Conservation (phyloP, 2,797 vertebrate species). For the Leucoraja ocellata region DNA sequence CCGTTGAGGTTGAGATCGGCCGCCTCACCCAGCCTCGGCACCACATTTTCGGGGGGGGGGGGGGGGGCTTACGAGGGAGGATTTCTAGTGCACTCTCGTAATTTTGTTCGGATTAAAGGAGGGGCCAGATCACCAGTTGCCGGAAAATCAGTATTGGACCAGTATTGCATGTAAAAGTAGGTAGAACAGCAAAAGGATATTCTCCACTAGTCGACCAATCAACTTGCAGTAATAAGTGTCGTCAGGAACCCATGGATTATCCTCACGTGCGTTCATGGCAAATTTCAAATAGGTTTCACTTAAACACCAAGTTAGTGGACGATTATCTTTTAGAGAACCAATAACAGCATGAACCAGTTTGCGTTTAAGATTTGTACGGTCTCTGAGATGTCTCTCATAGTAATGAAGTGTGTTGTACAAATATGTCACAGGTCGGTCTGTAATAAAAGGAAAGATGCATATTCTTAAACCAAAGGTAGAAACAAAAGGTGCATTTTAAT, state of each 20-base stretch:
- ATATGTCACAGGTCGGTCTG: slow-evolving; percentile 97
- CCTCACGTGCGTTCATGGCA: slow-evolving; percentile 88
- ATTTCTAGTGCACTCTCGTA: too few species aligned
- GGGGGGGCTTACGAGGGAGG: too few species aligned
- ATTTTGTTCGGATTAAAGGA: too few species aligned
- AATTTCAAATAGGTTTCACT: slow-evolving; percentile 91
- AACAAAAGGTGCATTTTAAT: not conserved
- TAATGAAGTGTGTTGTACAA: slow-evolving; percentile 97
- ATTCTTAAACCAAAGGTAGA: not conserved
- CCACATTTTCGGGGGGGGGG: too few species aligned
- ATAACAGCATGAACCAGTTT: slow-evolving; percentile 96
- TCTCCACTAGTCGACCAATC: slow-evolving; percentile 92
- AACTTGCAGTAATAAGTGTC: slow-evolving; percentile 97
- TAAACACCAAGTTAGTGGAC: slow-evolving; percentile 88
- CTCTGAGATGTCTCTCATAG: slow-evolving; percentile 87
- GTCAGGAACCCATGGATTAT: slow-evolving; percentile 90
- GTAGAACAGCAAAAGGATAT: slow-evolving; percentile 74
- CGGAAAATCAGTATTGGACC: too few species aligned
- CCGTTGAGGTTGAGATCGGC: too few species aligned
- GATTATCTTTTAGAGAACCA: slow-evolving; percentile 93
- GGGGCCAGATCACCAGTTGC: too few species aligned
- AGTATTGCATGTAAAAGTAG: not conserved
- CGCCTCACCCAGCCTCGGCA: too few species aligned
- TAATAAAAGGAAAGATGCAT: slow-evolving; percentile 41
- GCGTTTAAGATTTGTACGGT: slow-evolving; percentile 85